These are phyloP conservation scores for Hemichromis elongatus DNA, from an alignment of 2,113 vertebrate species.

Conservation along the genomic window DNA sequence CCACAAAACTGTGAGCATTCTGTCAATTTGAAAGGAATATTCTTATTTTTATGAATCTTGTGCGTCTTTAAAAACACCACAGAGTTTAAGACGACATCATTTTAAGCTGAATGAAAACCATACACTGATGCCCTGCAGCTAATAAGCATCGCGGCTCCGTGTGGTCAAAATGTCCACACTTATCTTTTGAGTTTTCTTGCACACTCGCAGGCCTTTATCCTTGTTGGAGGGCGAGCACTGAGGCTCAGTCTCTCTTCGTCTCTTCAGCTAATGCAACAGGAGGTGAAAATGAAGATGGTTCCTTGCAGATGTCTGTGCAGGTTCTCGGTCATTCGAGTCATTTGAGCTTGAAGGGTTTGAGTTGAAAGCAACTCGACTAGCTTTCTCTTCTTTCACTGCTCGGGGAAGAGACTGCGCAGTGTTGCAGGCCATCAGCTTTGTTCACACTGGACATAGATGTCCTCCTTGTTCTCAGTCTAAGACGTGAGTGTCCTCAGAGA, in stretches of 20 bases:
- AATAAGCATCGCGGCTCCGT: background rate
- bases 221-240: accelerated
- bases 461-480: background rate
- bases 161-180: no score
- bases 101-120: background rate
- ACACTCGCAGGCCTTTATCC: background rate
- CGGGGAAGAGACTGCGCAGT: background rate
- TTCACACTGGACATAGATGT: background rate
- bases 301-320: background rate
- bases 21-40: background rate
- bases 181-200: background rate
- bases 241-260: background rate
- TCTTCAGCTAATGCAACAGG: background rate
- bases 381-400: background rate
- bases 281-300: background rate
- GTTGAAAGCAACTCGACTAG: background rate
- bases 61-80: background rate
- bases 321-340: accelerated
- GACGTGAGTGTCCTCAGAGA: background rate
- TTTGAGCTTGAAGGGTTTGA: background rate
- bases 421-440: background rate
- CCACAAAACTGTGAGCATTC: background rate
- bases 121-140: background rate
- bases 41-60: background rate
- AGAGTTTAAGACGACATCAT: background rate